Evolutionary conservation across 2,888 invertebrate genomes (phyloP), one percentile per base, ranked within the genome.

Genomic region (Campaea margaritaria): DNA sequence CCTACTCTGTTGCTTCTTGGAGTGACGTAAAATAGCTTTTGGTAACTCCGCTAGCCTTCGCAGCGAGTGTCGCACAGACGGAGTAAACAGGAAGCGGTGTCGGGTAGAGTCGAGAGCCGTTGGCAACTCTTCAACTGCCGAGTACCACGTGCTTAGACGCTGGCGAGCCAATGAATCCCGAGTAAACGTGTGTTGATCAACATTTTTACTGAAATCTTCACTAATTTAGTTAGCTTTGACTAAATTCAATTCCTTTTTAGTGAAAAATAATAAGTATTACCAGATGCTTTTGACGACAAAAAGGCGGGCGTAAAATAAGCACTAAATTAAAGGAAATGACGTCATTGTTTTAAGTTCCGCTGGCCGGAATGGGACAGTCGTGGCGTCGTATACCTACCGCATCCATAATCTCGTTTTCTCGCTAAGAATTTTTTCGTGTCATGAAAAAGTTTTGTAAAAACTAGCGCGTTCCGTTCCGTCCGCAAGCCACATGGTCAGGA

Each of bases 21-120:
- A 42, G 49, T 53, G 53, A 58, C 59, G 59, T 56, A 46, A 57
- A 52, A 54, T 55, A 42, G 49, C 36, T 58, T 55, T 45, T 34
- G 43, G 47, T 50, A 54, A 54, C 21, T 46, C 49, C 31, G 44
- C 47, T 47, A 60, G 56, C 61, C 41, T 46, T 58, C 39, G 39
- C 55, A 48, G 56, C 34, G 48, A 62, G 57, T 53, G 72, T 69
- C 65, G 70, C 73, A 73, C 77, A 80, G 81, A 78, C 78, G 75
- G 78, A 73, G 86, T 87, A 89, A 90, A 91, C 91, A 91, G 91
- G 91, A 91, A 91, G 78, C 73, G 74, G 72, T 72, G 74, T 72
- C 78, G 79, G 71, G 73, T 78, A 77, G 78, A 74, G 73, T 76
- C 78, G 76, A 78, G 38, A 79, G 78, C 46, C 78, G 78, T 86